Conservation (phyloP, 2,888 invertebrate species). For the Dasysyrphus albostriatus region DNA sequence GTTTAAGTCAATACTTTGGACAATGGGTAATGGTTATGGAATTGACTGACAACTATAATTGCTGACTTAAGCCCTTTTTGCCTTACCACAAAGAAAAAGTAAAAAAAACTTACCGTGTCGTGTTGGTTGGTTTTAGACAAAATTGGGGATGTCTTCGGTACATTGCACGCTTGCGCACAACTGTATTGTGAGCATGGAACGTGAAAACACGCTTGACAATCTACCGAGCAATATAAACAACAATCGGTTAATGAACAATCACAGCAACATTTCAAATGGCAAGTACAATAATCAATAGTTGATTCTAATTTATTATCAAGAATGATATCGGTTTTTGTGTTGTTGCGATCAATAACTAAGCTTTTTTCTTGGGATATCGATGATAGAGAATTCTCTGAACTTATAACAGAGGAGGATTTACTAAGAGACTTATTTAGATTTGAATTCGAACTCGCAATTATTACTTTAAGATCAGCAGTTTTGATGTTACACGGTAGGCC, state of each 20-base stretch:
- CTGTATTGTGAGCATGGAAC: constrained; percentile 74
- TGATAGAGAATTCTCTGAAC: not conserved
- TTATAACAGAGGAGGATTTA: not conserved
- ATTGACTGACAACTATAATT: not conserved
- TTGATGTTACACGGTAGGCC: constrained; percentile 12
- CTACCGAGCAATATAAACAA: constrained; percentile 74
- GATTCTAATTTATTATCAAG: constrained; percentile 40
- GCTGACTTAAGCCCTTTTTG: not conserved
- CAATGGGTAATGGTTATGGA: not conserved
- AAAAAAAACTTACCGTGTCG: constrained; percentile 71
- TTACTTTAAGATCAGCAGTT: constrained; percentile 12
- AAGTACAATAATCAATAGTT: constrained; percentile 60
- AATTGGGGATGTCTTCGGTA: constrained; percentile 45
- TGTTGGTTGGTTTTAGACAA: constrained; percentile 50
- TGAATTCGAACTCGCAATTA: not conserved
- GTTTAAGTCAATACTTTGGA: not conserved
- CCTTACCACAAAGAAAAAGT: not conserved
- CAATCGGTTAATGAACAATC: constrained; percentile 66
- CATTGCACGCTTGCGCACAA: constrained; percentile 67
- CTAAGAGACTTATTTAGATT: not conserved
- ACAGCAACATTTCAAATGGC: constrained; percentile 71
- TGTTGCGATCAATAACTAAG: constrained; percentile 34
- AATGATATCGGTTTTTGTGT: constrained; percentile 18
- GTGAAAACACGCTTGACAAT: constrained; percentile 77
- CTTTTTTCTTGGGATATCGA: not conserved